Evolutionary conservation across 1,140 invertebrate genomes (phyloP), one percentile per base, ranked within the genome.

Genomic region (Cryptotermes secundus): DNA sequence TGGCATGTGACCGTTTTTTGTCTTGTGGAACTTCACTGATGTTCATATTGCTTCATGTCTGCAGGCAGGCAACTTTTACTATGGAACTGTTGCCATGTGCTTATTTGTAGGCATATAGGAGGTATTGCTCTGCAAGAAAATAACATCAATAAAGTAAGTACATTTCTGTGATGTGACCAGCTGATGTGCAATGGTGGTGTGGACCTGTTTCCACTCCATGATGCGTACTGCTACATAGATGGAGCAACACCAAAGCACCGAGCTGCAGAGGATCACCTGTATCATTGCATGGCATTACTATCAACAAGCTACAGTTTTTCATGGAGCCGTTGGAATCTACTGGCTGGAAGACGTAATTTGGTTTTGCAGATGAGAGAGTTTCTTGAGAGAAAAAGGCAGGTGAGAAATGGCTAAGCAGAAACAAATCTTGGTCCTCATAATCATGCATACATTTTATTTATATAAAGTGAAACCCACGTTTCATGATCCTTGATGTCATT

Each of bases 251-350:
- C 93, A 80, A 97, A 97, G 87, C 94, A 96, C 87, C 93, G 92
- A 87, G 91, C 94, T 2, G 92, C 94, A 85, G 96, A 97, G 89
- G 92, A 94, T 83, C 95, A 97, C 89, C 90, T 95, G 26, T 97
- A 97, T 87, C 92, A 93, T 79, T 96, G 96, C 86, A 96, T 98
- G 92, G 96, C 96, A 0, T 90, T 96, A 35, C 89, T 96, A 14
- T 93, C 93, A 31, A 93, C 93, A 0, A 92, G 93, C 6, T 96
- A 96, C 87, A 95, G 96, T 85, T 97, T 97, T 87, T 93, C 96
- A 53, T 98, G 96, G 95, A 97, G 96, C 22, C 93, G 96, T 80
- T 98, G 96, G 96, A 98, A 98, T 87, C 89, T 92, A 0, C 86
- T 91, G 80, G 92, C 92, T 2, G 93, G 93, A 1, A 90, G 91